phyloP scores from a whole-genome alignment of 2,888 invertebrate species.

The Mimachlamys varia region DNA sequence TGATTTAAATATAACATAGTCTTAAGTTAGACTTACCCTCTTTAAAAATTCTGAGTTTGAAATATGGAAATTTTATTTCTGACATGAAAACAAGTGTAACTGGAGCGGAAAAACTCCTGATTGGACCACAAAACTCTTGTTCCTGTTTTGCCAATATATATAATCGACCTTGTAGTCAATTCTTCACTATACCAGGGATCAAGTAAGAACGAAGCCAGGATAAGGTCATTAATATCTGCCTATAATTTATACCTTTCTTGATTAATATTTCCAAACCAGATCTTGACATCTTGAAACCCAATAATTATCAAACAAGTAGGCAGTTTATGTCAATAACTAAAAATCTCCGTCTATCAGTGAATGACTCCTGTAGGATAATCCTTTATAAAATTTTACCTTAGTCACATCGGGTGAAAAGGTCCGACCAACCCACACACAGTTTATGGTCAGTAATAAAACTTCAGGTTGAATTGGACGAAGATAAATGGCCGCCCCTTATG shows the following conservation, averaged over 20 bases:
- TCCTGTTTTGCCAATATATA: too few relatives aligned
- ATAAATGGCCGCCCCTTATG: slow-evolving; percentile 1
- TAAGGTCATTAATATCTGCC: background rate
- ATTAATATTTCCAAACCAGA: background rate
- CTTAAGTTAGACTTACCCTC: too few relatives aligned
- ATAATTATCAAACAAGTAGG: background rate
- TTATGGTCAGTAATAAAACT: background rate
- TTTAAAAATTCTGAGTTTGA: too few relatives aligned
- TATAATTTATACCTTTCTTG: background rate
- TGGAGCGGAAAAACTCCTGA: too few relatives aligned
- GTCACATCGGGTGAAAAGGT: background rate
- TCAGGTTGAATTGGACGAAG: background rate
- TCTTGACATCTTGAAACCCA: background rate
- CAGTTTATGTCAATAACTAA: background rate
- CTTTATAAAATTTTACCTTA: background rate
- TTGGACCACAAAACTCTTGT: too few relatives aligned
- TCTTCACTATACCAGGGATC: background rate
- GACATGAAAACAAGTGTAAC: too few relatives aligned
- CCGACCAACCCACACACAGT: background rate
- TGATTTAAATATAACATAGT: too few relatives aligned
- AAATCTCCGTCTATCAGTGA: background rate
- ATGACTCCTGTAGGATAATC: background rate
- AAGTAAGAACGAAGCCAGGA: background rate
- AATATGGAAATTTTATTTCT: too few relatives aligned
- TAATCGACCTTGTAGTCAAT: too few relatives aligned